Base-by-base conservation (phyloP, 2,113 vertebrate genomes). In the Psilopsiagon aurifrons region DNA sequence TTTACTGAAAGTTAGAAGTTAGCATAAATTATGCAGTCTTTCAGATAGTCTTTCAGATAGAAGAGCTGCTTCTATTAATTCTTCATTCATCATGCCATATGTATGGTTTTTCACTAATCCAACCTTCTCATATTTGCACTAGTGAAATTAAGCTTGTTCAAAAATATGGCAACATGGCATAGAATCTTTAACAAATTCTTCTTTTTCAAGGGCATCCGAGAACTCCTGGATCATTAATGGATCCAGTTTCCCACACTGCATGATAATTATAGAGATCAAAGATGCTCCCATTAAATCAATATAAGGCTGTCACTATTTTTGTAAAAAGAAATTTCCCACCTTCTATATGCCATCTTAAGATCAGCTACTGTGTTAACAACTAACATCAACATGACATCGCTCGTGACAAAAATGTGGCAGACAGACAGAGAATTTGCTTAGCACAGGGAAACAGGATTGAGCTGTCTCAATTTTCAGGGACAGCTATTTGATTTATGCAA, bases 341-440 rank as follows among this genome's bases (percentile, higher is more conserved):
- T 94, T 92, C 67, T 83, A 47, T 13, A 52, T 79, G 86, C 60
- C 92, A 87, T 89, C 86, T 92, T 94, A 74, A 92, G 69, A 86
- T 79, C 77, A 97, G 86, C 73, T 57, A 84, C 66, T 68, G 55
- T 75, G 80, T 68, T 78, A 92, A 91, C 76, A 94, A 39, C 37
- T 70, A 74, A 79, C 69, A 84, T 64, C 77, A 91, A 71, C 60
- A 73, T 83, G 71, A 95, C 70, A 94, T 91, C 87, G 74, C 59
- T 85, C 44, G 37, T 60, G 91, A 94, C 71, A 92, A 80, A 94
- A 92, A 49, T 52, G 70, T 88, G 90, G 46, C 85, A 95, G 90
- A 90, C 84, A 95, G 89, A 86, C 35, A 52, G 66, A 47, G 69
- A 91, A 83, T 86, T 97, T 92, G 67, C 90, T 86, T 91, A 92